These are phyloP conservation scores for Xyrauchen texanus DNA, from an alignment of 2,113 vertebrate genomes.

Conservation along the genomic window DNA sequence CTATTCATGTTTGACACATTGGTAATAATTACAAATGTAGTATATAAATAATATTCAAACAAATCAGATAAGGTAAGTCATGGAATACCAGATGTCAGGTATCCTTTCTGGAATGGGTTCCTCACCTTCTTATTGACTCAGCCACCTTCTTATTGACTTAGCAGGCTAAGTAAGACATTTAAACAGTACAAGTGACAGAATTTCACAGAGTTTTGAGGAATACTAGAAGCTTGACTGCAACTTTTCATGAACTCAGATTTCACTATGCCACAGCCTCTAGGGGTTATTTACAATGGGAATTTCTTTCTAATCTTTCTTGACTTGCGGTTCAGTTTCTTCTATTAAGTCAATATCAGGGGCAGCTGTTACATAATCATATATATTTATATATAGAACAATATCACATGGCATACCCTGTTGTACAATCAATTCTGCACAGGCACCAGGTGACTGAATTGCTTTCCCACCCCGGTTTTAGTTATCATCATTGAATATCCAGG, in stretches of 20 bases:
- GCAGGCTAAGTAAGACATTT: constrained; percentile 41
- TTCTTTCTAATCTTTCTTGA: too few relatives aligned
- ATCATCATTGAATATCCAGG: not conserved
- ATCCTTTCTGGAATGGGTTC: not conserved
- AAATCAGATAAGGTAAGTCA: constrained; percentile 41
- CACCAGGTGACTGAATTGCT: constrained; percentile 5
- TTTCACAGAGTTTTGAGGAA: constrained; percentile 57
- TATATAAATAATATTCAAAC: constrained; percentile 53
- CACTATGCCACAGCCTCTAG: not conserved
- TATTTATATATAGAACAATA: not conserved
- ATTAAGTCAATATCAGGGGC: constrained; percentile 14
- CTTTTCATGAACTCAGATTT: constrained; percentile 40
- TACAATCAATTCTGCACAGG: not conserved
- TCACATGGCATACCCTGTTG: constrained; percentile 10
- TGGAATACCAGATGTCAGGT: constrained; percentile 39
- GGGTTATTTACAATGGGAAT: constrained; percentile 25
- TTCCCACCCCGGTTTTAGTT: not conserved
- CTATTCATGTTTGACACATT: constrained; percentile 69
- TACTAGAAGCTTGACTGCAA: constrained; percentile 45
- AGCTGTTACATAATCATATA: constrained; percentile 34
- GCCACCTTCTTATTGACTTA: constrained; percentile 30
- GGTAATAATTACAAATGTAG: constrained; percentile 51
- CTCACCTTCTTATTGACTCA: constrained; percentile 33
- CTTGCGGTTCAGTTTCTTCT: not conserved
- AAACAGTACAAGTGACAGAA: constrained; percentile 52